phyloP scores from a whole-genome alignment of 2,797 vertebrate species.

The Argya squamiceps region DNA sequence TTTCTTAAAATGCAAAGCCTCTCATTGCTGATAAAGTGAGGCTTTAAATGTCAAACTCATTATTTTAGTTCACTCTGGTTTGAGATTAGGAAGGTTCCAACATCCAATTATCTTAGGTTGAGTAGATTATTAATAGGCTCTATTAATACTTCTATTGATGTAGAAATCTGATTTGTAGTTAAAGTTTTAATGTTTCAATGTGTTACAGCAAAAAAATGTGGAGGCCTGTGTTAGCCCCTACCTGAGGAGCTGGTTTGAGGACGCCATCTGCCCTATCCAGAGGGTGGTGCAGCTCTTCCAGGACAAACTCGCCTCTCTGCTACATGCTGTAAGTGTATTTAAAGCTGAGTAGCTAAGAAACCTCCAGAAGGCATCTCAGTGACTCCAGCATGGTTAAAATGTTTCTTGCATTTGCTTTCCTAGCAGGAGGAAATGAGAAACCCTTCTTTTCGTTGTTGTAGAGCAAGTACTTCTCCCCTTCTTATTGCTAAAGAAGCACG shows the following conservation, averaged over 20 bases:
- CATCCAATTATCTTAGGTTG: background rate
- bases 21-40: background rate
- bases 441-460: background rate
- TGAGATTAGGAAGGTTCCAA: background rate
- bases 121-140: background rate
- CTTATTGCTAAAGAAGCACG: background rate
- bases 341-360: background rate
- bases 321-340: constrained; percentile 89
- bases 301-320: constrained; percentile 84
- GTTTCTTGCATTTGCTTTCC: background rate
- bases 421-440: background rate
- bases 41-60: background rate
- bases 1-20: background rate
- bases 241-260: constrained; percentile 91
- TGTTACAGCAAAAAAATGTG: constrained; percentile 80
- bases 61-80: background rate
- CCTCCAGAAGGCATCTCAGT: background rate
- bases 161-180: background rate
- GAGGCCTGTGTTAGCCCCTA: constrained; percentile 83
- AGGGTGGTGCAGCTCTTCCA: constrained; percentile 91
- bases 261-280: constrained; percentile 90
- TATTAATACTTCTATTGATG: background rate
- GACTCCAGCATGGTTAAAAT: background rate
- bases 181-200: background rate
- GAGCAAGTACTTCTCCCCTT: background rate